Evolutionary conservation across 2,113 vertebrate species (phyloP).

Genomic region (Patagioenas fasciata): DNA sequence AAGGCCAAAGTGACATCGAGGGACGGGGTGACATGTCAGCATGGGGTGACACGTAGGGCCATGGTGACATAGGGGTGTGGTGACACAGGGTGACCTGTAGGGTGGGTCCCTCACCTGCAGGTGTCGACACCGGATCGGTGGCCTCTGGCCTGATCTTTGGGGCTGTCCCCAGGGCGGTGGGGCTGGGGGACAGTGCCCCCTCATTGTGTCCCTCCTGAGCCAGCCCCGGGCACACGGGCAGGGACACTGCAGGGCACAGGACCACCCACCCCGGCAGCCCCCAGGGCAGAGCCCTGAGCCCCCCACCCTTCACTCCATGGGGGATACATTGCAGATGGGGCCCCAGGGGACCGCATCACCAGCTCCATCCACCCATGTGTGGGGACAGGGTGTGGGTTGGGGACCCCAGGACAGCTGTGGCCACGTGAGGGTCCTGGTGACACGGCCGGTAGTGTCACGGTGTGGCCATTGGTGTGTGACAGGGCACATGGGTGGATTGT

Average conservation of each 20-base stretch:
- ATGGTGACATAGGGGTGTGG: too few relatives aligned
- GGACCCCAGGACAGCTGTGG: neutral
- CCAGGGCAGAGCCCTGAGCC: neutral
- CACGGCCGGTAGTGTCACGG: neutral
- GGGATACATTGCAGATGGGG: neutral
- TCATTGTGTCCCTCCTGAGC: neutral
- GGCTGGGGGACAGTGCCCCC: neutral
- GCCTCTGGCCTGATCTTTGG: neutral
- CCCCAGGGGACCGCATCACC: neutral
- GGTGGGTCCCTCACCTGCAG: neutral
- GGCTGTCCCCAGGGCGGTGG: accelerated
- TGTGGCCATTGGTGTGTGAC: accelerated
- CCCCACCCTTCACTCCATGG: neutral
- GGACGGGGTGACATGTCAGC: neutral
- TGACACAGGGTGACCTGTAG: neutral
- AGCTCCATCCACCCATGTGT: neutral
- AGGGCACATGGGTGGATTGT: neutral
- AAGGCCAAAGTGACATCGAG: neutral
- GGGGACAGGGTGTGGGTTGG: too few relatives aligned
- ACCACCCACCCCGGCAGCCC: neutral
- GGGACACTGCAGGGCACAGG: neutral
- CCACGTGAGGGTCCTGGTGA: neutral
- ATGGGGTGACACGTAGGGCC: neutral
- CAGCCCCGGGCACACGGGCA: neutral
- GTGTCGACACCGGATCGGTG: neutral